Percentiles rank a stretch among this genome's conserved stretches.
Evolutionary conservation across 2,113 vertebrate species (phyloP).

Genomic region (Centrocercus urophasianus): DNA sequence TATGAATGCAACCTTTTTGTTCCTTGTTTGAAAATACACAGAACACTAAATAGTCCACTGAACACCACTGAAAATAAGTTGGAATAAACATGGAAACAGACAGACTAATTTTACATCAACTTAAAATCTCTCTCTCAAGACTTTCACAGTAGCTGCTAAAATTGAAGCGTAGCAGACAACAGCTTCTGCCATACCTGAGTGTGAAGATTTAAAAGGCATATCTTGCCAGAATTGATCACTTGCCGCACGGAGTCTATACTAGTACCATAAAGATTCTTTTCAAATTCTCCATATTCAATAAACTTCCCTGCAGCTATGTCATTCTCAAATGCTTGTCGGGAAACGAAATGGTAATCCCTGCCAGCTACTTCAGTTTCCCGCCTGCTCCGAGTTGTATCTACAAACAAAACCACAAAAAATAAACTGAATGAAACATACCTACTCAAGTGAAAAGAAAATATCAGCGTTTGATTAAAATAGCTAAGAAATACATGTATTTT

Average conservation of each 20-base stretch:
- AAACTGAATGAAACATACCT: background rate
- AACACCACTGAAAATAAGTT: background rate
- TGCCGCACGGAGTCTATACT: conserved; percentile 93
- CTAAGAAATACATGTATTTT: background rate
- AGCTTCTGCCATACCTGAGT: conserved; percentile 86
- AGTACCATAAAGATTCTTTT: conserved; percentile 94
- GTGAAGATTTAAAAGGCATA: conserved; percentile 92
- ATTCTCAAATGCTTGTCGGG: conserved; percentile 86
- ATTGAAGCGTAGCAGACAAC: background rate
- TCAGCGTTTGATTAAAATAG: background rate
- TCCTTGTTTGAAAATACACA: background rate
- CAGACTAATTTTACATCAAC: background rate
- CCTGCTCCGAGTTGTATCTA: conserved; percentile 91
- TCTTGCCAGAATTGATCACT: conserved; percentile 92
- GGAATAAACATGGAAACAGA: background rate
- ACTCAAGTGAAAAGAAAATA: background rate
- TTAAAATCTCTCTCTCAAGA: background rate
- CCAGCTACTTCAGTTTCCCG: conserved; percentile 90
- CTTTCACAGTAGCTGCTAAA: background rate
- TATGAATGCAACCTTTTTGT: background rate
- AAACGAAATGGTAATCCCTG: conserved; percentile 93
- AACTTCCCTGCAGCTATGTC: conserved; percentile 90
- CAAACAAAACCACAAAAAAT: background rate
- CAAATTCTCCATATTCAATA: conserved; percentile 94
- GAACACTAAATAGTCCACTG: background rate